Conservation (phyloP, 2,797 vertebrate genomes). For the Discoglossus pictus region DNA sequence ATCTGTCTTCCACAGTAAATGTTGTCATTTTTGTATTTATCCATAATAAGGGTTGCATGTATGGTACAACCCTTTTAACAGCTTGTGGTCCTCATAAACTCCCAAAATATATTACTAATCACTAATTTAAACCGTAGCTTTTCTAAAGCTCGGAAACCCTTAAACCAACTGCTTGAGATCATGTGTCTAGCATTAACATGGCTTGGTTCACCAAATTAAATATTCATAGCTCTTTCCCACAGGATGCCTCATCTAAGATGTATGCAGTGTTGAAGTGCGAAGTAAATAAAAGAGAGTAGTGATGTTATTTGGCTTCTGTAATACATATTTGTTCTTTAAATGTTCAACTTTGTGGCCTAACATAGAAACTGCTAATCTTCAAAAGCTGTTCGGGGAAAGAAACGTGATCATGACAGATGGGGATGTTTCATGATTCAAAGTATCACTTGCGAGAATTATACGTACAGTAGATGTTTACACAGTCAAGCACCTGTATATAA, state of each 20-base stretch:
- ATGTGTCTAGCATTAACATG: conserved; percentile 37
- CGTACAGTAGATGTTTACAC: too few species aligned
- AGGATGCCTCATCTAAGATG: conserved; percentile 42
- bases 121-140: too few species aligned
- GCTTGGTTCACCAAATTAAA: conserved; percentile 36
- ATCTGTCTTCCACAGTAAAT: too few species aligned
- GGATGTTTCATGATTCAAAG: conserved; percentile 24
- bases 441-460: background rate
- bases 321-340: conserved; percentile 46
- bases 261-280: conserved; percentile 44
- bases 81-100: too few species aligned
- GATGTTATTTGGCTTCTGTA: conserved; percentile 41
- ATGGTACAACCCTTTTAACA: too few species aligned
- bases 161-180: conserved; percentile 15
- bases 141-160: background rate
- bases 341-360: conserved; percentile 41
- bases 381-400: conserved; percentile 38
- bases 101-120: too few species aligned
- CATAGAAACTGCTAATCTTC: conserved; percentile 44
- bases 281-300: conserved; percentile 44
- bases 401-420: conserved; percentile 33
- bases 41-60: too few species aligned
- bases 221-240: conserved; percentile 40
- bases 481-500: too few species aligned
- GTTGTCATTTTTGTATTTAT: too few species aligned